A percentile compares a stretch with the other conserved stretches of the same genome.
phyloP scores from a whole-genome alignment of 30 jellyfish, hydroid and myxozoan species.

The Hydra vulgaris region DNA sequence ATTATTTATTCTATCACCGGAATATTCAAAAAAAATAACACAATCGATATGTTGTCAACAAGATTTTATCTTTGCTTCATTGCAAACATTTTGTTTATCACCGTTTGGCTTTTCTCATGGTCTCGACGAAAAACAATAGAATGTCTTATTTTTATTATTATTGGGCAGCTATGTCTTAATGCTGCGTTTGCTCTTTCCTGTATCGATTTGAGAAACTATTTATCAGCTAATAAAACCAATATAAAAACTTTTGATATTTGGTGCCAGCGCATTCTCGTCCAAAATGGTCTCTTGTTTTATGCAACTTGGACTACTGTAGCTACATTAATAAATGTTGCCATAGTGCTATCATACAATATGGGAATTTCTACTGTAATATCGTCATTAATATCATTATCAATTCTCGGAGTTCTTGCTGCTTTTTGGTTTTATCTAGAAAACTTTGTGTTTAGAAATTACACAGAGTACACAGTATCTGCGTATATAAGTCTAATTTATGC shows the following conservation, averaged over 20 bases:
- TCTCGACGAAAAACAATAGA: constrained; percentile 25
- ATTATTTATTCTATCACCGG: constrained; percentile 29
- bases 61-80: constrained; percentile 36
- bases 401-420: constrained; percentile 29
- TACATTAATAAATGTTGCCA: constrained; percentile 43
- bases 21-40: constrained; percentile 8
- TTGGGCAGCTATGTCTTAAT: constrained; percentile 27
- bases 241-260: constrained; percentile 39
- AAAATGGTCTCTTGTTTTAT: constrained; percentile 54
- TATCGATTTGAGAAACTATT: constrained; percentile 33
- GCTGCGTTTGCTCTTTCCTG: constrained; percentile 31
- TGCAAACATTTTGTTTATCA: constrained; percentile 26
- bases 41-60: constrained; percentile 48
- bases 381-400: constrained; percentile 24
- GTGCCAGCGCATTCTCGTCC: constrained; percentile 57
- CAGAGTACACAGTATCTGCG: constrained; percentile 24
- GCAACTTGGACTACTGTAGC: constrained; percentile 71
- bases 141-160: constrained; percentile 26
- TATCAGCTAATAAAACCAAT: not conserved
- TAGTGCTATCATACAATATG: constrained; percentile 44
- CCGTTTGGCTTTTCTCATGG: constrained; percentile 45
- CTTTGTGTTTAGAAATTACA: constrained; percentile 12
- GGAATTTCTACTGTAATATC: constrained; percentile 24
- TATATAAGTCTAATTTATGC: constrained; percentile 12
- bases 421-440: constrained; percentile 41